Conservation (phyloP, 2,888 invertebrate genomes). For the Drepanosiphum platanoidis region DNA sequence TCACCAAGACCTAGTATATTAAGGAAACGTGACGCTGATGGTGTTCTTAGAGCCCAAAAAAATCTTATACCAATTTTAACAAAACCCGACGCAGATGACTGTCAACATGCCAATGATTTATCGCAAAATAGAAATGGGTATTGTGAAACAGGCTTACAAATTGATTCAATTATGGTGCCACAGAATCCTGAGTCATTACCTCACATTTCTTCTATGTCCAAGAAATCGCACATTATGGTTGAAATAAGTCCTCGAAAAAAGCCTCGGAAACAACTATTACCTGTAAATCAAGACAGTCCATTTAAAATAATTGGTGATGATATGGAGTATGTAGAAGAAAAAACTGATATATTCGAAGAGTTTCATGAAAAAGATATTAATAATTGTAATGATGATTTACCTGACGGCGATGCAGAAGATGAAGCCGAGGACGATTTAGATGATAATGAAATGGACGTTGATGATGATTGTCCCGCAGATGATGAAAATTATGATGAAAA, state of each 20-base stretch:
- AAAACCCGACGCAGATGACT: slow-evolving; percentile 1
- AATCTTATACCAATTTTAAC: slow-evolving; percentile 46
- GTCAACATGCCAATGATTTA: background rate
- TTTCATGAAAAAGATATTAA: background rate
- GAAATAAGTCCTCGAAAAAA: slow-evolving; percentile 88
- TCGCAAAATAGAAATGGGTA: slow-evolving; percentile 31
- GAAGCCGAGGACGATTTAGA: slow-evolving; percentile 35
- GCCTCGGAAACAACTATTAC: slow-evolving; percentile 85
- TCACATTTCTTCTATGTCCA: slow-evolving; percentile 36
- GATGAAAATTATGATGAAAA: slow-evolving; percentile 34
- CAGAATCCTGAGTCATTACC: slow-evolving; percentile 34
- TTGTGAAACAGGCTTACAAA: slow-evolving; percentile 36
- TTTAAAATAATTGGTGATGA: slow-evolving; percentile 53
- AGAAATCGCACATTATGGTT: slow-evolving; percentile 64
- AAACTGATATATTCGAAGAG: slow-evolving; percentile 16
- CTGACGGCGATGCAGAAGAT: slow-evolving; percentile 24
- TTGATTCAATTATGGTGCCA: slow-evolving; percentile 43
- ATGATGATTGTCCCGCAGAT: slow-evolving; percentile 38
- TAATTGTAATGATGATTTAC: slow-evolving; percentile 17
- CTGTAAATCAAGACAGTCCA: slow-evolving; percentile 48
- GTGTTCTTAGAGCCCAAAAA: slow-evolving; percentile 46
- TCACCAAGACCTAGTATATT: slow-evolving; percentile 86
- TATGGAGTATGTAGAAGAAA: slow-evolving; percentile 46
- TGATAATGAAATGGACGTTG: slow-evolving; percentile 12
- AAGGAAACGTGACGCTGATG: slow-evolving; percentile 86